Conservation (phyloP, 2,888 invertebrate species). For the Lordiphosa fenestrarum region DNA sequence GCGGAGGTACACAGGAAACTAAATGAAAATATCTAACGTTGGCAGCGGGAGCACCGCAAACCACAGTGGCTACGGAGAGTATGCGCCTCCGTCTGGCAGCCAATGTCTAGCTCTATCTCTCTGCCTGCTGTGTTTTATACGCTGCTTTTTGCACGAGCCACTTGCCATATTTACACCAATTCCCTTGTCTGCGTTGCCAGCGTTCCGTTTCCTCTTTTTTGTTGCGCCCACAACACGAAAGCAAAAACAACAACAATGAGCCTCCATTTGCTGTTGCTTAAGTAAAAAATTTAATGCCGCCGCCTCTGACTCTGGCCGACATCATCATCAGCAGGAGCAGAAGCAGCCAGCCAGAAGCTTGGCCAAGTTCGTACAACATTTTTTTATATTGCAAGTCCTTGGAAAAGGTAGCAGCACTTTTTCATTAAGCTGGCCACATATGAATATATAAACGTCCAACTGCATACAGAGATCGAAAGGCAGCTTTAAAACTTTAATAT, state of each 20-base stretch:
- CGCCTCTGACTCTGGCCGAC: constrained; percentile 34
- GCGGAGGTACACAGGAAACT: constrained; percentile 54
- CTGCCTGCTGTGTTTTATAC: constrained; percentile 3
- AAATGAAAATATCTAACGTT: constrained; percentile 71
- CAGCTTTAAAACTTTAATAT: no score
- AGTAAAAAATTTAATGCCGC: constrained; percentile 53
- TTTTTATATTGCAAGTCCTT: not conserved
- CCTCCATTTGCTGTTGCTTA: constrained; percentile 37
- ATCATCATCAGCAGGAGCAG: constrained; percentile 39
- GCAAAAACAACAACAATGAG: constrained; percentile 33
- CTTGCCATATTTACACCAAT: constrained; percentile 71
- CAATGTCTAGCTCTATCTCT: constrained; percentile 14
- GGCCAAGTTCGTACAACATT: constrained; percentile 36
- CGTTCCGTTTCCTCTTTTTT: constrained; percentile 35
- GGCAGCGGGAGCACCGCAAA: constrained; percentile 40
- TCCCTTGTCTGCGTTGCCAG: constrained; percentile 57
- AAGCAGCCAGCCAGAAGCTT: constrained; percentile 31
- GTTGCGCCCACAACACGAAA: constrained; percentile 32
- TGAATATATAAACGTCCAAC: not conserved
- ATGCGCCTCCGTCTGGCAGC: constrained; percentile 41
- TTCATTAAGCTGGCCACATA: constrained; percentile 23
- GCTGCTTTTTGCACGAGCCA: constrained; percentile 33
- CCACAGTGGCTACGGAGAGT: constrained; percentile 59
- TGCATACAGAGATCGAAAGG: no score
- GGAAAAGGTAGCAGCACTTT: constrained; percentile 25